phyloP scores from a whole-genome alignment of 2,113 vertebrate genomes.

The Euleptes europaea region DNA sequence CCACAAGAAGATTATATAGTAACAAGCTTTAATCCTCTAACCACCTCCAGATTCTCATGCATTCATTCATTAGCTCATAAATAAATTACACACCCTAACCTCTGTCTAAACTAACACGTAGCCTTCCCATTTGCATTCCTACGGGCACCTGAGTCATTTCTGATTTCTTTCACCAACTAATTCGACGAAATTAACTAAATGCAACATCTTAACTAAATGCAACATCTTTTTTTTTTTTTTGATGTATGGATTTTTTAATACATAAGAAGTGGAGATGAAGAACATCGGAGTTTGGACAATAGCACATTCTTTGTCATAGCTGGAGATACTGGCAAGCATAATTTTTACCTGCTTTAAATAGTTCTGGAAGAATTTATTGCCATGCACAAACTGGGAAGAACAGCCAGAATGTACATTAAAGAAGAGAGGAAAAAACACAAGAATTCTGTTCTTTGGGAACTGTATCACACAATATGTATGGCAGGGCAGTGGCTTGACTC shows the following conservation, averaged over 20 bases:
- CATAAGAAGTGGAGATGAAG: neutral
- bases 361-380: neutral
- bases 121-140: conserved; percentile 51
- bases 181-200: neutral
- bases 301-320: neutral
- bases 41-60: conserved; percentile 72
- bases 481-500: no score
- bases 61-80: conserved; percentile 76
- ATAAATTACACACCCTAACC: conserved; percentile 67
- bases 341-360: conserved; percentile 16
- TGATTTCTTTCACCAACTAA: conserved; percentile 47
- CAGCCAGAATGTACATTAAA: neutral
- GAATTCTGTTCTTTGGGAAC: neutral
- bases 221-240: neutral
- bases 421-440: neutral
- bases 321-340: accelerated
- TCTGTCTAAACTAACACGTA: conserved; percentile 55
- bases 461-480: neutral
- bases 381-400: neutral
- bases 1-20: conserved; percentile 59
- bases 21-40: conserved; percentile 61
- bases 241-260: neutral
- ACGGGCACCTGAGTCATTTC: conserved; percentile 43
- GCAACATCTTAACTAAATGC: neutral
- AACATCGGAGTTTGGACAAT: neutral